phyloP scores from a whole-genome alignment of 1,140 invertebrate species.

The Dendrolimus punctatus region DNA sequence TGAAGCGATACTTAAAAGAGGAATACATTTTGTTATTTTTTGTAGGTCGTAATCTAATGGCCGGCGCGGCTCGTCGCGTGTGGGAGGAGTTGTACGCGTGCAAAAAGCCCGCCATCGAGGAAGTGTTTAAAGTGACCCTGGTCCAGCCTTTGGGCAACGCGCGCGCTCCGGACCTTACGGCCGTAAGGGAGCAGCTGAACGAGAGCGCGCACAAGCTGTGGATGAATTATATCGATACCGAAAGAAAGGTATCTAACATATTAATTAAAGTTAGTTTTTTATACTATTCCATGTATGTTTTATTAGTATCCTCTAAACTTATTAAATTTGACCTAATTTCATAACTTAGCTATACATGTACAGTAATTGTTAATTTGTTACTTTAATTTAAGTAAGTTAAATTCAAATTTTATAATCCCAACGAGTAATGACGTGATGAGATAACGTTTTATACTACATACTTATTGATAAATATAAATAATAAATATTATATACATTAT shows the following conservation, averaged over 20 bases:
- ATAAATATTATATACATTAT: too few relatives aligned
- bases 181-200: constrained; percentile 86
- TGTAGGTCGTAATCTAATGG: constrained; percentile 85
- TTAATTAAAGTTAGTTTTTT: neutral
- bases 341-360: too few relatives aligned
- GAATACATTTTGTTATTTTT: too few relatives aligned
- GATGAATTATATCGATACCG: constrained; percentile 91
- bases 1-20: too few relatives aligned
- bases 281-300: neutral
- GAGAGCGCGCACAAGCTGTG: constrained; percentile 91
- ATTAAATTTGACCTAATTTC: too few relatives aligned
- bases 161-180: constrained; percentile 84
- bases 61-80: constrained; percentile 91
- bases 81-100: constrained; percentile 98
- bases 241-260: constrained; percentile 78
- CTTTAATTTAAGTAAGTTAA: too few relatives aligned
- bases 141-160: constrained; percentile 78
- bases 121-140: constrained; percentile 92
- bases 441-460: too few relatives aligned
- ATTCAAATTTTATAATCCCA: too few relatives aligned
- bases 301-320: too few relatives aligned
- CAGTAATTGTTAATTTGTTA: too few relatives aligned
- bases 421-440: too few relatives aligned
- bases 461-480: too few relatives aligned
- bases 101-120: constrained; percentile 96